Conservation (phyloP, 2,888 invertebrate genomes). For the Aporophyla lueneburgensis region DNA sequence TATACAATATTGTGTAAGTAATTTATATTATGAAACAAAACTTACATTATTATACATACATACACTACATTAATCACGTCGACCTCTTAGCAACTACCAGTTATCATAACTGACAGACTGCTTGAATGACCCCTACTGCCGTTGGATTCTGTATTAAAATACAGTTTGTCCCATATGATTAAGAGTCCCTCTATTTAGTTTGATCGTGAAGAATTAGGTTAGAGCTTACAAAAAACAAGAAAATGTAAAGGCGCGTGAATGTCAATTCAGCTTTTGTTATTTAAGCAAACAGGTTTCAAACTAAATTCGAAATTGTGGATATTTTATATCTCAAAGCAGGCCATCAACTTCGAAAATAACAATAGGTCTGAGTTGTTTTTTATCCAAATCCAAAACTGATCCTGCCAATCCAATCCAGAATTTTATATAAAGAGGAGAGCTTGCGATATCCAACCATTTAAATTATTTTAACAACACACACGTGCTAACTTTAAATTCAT, state of each 20-base stretch:
- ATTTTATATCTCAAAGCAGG: not conserved
- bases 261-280: not conserved
- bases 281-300: no score
- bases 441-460: conserved; percentile 35
- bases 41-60: no score
- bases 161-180: not conserved
- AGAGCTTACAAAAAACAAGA: not conserved
- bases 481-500: conserved; percentile 62
- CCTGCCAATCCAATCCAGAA: not conserved
- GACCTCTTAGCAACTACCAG: not conserved
- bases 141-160: not conserved
- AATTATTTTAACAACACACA: conserved; percentile 49
- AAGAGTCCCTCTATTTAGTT: not conserved
- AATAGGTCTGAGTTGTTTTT: not conserved
- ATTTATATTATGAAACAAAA: no score
- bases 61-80: no score
- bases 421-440: not conserved
- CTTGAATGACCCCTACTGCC: not conserved
- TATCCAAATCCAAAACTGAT: not conserved
- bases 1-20: no score
- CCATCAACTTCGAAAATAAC: not conserved
- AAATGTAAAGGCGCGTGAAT: not conserved
- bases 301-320: not conserved
- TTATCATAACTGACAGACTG: conserved; percentile 17
- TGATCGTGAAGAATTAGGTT: not conserved